Percentiles rank a stretch among this genome's conserved stretches.
Evolutionary conservation across 2,113 vertebrate species (phyloP).

Genomic region (Mustela lutreola): DNA sequence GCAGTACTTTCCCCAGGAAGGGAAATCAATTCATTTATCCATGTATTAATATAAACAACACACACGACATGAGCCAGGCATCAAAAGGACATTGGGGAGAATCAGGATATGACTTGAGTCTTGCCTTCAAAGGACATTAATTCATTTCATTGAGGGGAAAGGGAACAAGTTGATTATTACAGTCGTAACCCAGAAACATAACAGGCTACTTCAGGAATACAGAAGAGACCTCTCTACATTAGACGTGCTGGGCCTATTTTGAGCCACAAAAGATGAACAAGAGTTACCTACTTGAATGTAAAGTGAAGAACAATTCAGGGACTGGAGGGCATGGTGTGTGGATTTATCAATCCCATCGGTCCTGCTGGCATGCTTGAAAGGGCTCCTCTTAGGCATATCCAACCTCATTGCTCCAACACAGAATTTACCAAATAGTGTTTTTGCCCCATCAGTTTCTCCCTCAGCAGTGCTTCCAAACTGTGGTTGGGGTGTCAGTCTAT

Average conservation of each 20-base stretch:
- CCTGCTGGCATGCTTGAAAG: no score
- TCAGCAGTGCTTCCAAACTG: neutral
- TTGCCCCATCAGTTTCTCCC: neutral
- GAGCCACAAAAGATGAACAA: neutral
- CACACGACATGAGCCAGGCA: no score
- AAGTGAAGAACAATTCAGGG: neutral
- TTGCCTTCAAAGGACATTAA: neutral
- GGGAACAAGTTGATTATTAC: neutral
- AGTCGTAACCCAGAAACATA: neutral
- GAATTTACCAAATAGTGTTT: neutral
- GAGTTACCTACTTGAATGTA: neutral
- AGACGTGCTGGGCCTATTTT: neutral
- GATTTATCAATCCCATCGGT: rapidly evolving
- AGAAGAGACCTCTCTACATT: neutral
- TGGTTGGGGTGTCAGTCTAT: neutral
- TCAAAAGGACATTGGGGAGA: neutral
- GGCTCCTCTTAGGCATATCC: neutral
- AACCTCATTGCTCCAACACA: neutral
- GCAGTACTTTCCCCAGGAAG: neutral
- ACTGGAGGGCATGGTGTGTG: neutral
- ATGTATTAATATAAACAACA: neutral
- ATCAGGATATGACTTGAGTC: no score
- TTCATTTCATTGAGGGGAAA: neutral
- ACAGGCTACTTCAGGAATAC: neutral
- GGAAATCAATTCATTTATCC: neutral